Evolutionary conservation across 2,797 vertebrate genomes (phyloP), one percentile per base, ranked within the genome.

Genomic region (Lycodopsis pacificus): DNA sequence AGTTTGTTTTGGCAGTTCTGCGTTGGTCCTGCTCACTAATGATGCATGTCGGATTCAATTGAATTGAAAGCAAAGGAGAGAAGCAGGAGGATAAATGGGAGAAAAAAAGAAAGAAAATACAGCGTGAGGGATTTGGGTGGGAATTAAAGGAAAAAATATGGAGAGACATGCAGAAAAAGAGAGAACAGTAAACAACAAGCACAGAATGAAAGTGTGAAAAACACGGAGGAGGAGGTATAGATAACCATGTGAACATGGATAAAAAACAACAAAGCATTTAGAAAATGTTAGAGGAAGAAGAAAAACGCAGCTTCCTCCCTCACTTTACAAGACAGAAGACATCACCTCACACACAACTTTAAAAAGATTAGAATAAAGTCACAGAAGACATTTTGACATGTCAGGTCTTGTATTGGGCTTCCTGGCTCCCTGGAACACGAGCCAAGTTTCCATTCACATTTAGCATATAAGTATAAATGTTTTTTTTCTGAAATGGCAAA

Each of bases 31-130:
- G 6, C 57, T 67, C 66, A 1, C 65, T 77, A 48, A 79, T 68
- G 77, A 76, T 10, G 63, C 73, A 75, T 34, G 67, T 61, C 40
- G 7, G 36, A 73, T 70, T 71, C 30, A 74, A 30, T 1, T 54
- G 20, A 71, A 73, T 30, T 65, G 49, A 70, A 54, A 80, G 59
- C 22, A 40, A 63, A 56, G 25, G 25, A 46, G 32, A 30, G 56
- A 42, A 25, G 64, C 17, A 14, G 36, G 27, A 36, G 36, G 36
- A 63, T 30, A 5, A 65, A 25, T 13, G 53, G 34, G 22, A 27
- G 30, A 1, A 22, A 30, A 20, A 22, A 34, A 25, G n/a, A 42
- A 54, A 63, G 69, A 76, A 73, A 58, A 20, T 3, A 71, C 53
- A 75, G 38, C 30, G 36, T 20, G 42, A 72, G 14, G 61, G 63